Evolutionary conservation across 2,113 vertebrate species (phyloP).

Genomic region (Hyperoodon ampullatus): DNA sequence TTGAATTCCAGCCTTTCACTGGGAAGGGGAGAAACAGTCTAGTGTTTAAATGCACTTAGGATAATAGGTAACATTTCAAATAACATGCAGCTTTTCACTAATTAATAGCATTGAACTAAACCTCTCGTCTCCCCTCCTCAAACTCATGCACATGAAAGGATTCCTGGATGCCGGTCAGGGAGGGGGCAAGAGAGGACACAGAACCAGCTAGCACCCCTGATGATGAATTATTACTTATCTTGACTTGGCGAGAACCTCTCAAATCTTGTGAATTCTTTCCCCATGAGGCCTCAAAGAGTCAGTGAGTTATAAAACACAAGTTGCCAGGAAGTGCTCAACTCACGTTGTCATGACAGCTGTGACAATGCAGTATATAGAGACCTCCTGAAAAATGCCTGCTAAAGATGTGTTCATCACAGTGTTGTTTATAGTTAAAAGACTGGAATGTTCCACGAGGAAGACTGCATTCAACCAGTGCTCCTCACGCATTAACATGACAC

Average conservation of each 20-base stretch:
- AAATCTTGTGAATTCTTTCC: neutral
- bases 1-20: neutral
- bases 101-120: neutral
- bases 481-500: neutral
- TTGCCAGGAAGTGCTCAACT: neutral
- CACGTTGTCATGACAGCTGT: neutral
- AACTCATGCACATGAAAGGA: neutral
- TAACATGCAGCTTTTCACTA: neutral
- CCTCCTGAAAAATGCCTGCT: neutral
- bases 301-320: neutral
- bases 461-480: neutral
- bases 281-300: neutral
- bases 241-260: neutral
- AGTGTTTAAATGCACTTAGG: neutral
- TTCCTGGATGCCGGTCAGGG: neutral
- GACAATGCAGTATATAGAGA: neutral
- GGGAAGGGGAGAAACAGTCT: neutral
- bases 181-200: neutral
- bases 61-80: neutral
- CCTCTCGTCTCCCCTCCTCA: neutral
- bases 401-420: neutral
- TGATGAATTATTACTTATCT: neutral
- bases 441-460: neutral
- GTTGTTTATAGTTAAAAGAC: neutral
- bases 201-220: neutral